Base-by-base conservation (phyloP, 1,140 invertebrate species). In the Drosophila elegans region DNA sequence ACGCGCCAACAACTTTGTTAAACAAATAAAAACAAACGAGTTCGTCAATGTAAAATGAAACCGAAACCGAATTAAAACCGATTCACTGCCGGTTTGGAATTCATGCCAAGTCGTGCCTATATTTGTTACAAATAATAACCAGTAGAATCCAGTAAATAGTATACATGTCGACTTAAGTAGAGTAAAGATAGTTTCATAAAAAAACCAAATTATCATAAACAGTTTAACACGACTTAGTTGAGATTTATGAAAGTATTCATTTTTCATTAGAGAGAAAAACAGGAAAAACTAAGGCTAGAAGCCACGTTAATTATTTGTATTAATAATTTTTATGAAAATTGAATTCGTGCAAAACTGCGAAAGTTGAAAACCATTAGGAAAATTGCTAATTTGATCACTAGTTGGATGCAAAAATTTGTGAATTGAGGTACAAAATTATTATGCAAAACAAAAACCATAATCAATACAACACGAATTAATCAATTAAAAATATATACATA, bases 1-100 rank as follows among this genome's bases (percentile, higher is more conserved):
- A 73, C 69, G 67, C 69, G 55, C 60, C 69, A 72, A 61, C 32
- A 63, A 63, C 42, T 62, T 62, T 11, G 21, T 6, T 21, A 68
- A 68, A 52, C 36, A 44, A 67, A 16, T 51, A 53, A 60, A 45
- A 52, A 48, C 25, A 9, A 51, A 46, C 29, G 12, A 41, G 48
- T 62, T 62, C 16, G 44, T 66, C 60, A 68, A 62, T 74, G 41
- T 38, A 45, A 41, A 73, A 41, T 41, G 36, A 38, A 73, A 53
- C 36, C 49, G 42, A 54, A 61, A 27, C 25, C 41, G 2, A 44
- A 36, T 36, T 36, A 10, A 11, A 51, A 21, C 46, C 38, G 56
- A 56, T 60, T 48, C n/a, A 42, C 36, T 41, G 44, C 34, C 44
- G 42, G 39, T 38, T 25, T 52, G 34, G 45, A 67, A 51, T 29